These are phyloP conservation scores for Psilopogon haemacephalus DNA, from an alignment of 2,113 vertebrate species.

Conservation along the genomic window DNA sequence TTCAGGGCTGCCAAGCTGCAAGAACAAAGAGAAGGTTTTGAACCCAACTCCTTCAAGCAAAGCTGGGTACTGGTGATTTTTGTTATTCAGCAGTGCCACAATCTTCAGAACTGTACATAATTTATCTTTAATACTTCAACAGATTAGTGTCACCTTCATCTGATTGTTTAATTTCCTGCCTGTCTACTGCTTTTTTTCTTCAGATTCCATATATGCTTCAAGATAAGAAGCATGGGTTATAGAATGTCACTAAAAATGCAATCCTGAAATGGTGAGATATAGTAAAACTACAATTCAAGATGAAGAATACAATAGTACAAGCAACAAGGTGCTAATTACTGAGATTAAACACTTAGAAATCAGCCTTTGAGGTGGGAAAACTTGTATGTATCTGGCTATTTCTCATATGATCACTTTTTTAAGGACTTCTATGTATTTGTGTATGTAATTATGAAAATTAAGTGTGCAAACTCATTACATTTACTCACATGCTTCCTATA, in stretches of 20 bases:
- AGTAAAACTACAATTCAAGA: neutral
- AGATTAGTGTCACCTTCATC: too few species aligned
- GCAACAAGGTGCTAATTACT: neutral
- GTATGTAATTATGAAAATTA: neutral
- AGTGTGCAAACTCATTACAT: neutral
- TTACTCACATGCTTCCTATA: neutral
- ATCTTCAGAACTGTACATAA: neutral
- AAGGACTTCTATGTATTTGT: neutral
- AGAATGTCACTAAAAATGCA: neutral
- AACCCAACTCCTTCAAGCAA: neutral
- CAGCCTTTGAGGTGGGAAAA: neutral
- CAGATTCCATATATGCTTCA: neutral
- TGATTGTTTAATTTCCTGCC: neutral
- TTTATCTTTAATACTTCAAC: constrained; percentile 7
- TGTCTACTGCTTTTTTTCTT: neutral
- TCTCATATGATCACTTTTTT: neutral
- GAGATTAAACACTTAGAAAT: neutral
- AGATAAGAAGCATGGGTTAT: neutral
- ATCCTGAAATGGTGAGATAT: neutral
- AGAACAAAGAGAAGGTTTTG: neutral
- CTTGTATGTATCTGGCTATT: neutral
- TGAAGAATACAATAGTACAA: neutral
- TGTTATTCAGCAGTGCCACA: neutral
- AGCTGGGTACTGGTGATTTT: neutral
- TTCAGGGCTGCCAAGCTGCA: neutral